Conservation (phyloP, 2,888 invertebrate genomes). For the Phytoseiulus persimilis region DNA sequence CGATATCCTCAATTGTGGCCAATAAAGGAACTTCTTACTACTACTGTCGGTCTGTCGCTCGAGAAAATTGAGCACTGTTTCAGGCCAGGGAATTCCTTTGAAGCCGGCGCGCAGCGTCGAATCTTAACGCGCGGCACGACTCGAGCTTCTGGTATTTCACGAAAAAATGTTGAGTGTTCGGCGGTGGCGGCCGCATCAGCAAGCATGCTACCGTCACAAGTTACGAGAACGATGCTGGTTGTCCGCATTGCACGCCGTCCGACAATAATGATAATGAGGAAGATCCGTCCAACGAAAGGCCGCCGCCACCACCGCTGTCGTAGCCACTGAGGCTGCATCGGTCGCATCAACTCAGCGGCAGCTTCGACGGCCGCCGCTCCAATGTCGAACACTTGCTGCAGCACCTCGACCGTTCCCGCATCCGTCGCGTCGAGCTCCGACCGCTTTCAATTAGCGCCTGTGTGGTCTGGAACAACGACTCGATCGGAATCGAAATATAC, state of each 20-base stretch:
- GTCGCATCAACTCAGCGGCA: neutral
- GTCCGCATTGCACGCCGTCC: neutral
- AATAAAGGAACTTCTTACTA: neutral
- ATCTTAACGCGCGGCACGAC: neutral
- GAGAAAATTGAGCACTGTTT: neutral
- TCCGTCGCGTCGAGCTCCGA: neutral
- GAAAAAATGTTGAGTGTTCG: neutral
- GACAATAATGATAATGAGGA: neutral
- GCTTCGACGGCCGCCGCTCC: neutral
- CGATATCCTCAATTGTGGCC: neutral
- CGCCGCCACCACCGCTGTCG: no score
- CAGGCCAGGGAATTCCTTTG: neutral
- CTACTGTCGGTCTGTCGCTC: neutral
- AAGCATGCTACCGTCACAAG: neutral
- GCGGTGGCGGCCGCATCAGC: neutral
- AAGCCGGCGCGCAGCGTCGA: neutral
- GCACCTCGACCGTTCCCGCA: neutral
- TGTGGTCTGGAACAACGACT: neutral
- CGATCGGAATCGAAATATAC: no score
- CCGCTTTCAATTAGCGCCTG: neutral
- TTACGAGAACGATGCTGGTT: neutral
- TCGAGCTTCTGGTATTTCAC: neutral
- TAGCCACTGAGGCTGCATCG: no score
- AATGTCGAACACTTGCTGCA: neutral
- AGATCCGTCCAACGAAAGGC: neutral